Percentiles rank a stretch among this genome's conserved stretches.
These are phyloP conservation scores for Sinocyclocheilus anshuiensis DNA, from an alignment of 2,113 vertebrate species.

Conservation along the genomic window DNA sequence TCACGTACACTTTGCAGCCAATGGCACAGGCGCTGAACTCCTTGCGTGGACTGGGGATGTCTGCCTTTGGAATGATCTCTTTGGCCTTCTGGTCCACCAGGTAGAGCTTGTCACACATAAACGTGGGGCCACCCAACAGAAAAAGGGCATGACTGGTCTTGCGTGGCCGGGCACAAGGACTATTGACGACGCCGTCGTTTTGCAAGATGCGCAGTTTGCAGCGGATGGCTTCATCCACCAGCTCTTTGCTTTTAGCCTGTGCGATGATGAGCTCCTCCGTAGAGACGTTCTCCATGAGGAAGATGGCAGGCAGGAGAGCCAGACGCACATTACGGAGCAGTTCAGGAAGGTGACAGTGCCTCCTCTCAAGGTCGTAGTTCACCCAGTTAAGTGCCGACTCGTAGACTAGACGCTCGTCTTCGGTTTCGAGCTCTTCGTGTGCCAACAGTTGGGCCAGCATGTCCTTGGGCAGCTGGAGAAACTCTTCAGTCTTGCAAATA, in stretches of 20 bases:
- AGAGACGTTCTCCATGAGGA: slow-evolving; percentile 80
- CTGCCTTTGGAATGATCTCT: slow-evolving; percentile 82
- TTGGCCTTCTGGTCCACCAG: slow-evolving; percentile 84
- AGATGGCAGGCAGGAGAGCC: slow-evolving; percentile 80
- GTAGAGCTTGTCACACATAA: slow-evolving; percentile 86
- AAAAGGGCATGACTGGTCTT: slow-evolving; percentile 84
- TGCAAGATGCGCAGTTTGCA: slow-evolving; percentile 83
- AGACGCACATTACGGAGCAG: slow-evolving; percentile 79
- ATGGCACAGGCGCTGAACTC: slow-evolving; percentile 62
- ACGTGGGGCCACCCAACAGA: slow-evolving; percentile 82
- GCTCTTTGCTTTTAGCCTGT: slow-evolving; percentile 79
- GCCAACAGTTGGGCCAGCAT: slow-evolving; percentile 81
- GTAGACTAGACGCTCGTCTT: slow-evolving; percentile 82
- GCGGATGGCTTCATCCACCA: slow-evolving; percentile 81
- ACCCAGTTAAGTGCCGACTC: slow-evolving; percentile 84
- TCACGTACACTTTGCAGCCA: slow-evolving; percentile 84
- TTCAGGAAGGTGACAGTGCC: slow-evolving; percentile 77
- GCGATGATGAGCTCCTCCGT: slow-evolving; percentile 78
- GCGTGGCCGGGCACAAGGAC: slow-evolving; percentile 79
- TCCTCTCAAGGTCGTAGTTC: slow-evolving; percentile 78
- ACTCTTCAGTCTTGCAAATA: slow-evolving; percentile 83
- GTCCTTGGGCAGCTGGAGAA: slow-evolving; percentile 81
- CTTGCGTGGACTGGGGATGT: slow-evolving; percentile 84
- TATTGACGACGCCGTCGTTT: slow-evolving; percentile 82
- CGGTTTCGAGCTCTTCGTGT: slow-evolving; percentile 83